Base-by-base conservation (phyloP, 2,797 vertebrate species). In the Helicolenus hilgendorfi region DNA sequence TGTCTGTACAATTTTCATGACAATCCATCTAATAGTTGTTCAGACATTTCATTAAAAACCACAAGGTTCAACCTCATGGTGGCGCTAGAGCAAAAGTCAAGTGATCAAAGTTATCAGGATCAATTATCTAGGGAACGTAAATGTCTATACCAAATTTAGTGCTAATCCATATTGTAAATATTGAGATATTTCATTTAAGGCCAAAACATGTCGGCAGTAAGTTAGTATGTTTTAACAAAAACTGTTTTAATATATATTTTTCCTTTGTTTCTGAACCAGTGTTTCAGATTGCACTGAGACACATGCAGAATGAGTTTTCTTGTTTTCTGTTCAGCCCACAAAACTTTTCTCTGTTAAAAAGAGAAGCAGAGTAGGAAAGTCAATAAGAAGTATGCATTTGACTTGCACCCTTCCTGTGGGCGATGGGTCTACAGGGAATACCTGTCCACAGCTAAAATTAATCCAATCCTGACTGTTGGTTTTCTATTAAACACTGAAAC, bases 371-470 rank as follows among this genome's bases (percentile, higher is more conserved):
- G 5, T 7, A 18, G 26, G 11, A 64, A 41, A 27, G 56, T 62
- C 56, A 75, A 53, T 29, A 60, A 55, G 18, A 69, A 70, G 63
- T 33, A 41, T 29, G 22, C 7, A 45, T 59, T 45, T 45, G 63
- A 81, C 35, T 68, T 69, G 22, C 31, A 53, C 56, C 64, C 24
- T 74, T 74, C 27, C 72, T 68, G 10, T 75, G 31, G 64, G 56
- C 7, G 0, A 68, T 27, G 27, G 11, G 14, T 69, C 63, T 8
- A 10, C 18, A 49, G 64, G 38, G 64, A 62, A 65, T 24, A 58
- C 35, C 33, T 41, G 26, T 58, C 6, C 41, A 72, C 18, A 65
- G 70, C 60, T 58, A 41, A 60, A 58, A 70, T 29, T 4, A 62
- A 55, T 36, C 56, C 64, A 27, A 11, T 22, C 10, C 27, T 33